Percentiles rank a stretch among this genome's conserved stretches.
Conservation (phyloP, 2,797 vertebrate genomes). For the Sylvia borin region DNA sequence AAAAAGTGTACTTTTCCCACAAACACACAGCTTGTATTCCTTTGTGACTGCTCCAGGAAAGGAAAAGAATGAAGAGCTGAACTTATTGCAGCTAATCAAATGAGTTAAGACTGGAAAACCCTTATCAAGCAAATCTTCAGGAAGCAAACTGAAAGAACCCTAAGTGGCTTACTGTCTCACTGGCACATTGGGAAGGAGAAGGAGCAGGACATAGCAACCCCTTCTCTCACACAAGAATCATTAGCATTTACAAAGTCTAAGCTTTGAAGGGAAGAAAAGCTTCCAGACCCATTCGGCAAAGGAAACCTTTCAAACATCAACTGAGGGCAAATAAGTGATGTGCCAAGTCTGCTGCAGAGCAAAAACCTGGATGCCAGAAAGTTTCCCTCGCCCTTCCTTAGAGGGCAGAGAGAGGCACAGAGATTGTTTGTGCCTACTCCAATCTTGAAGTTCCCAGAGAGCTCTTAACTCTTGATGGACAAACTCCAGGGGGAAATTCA, state of each 20-base stretch:
- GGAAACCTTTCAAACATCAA: constrained; percentile 10
- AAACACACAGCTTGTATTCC: not conserved
- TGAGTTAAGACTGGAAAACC: not conserved
- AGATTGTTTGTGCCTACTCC: not conserved
- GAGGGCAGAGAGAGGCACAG: not conserved
- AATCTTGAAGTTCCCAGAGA: not conserved
- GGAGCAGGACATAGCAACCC: not conserved
- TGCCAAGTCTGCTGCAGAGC: constrained; percentile 1
- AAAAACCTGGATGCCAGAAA: not conserved
- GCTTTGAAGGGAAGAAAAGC: not conserved
- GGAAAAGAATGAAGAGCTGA: not conserved
- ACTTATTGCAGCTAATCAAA: not conserved
- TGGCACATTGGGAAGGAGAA: not conserved
- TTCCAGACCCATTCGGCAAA: not conserved
- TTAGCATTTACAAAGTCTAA: constrained; percentile 31
- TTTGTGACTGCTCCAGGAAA: not conserved
- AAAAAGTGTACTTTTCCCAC: not conserved
- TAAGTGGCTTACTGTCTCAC: not conserved
- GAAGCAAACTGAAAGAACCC: not conserved
- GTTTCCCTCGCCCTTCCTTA: not conserved
- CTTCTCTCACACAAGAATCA: not conserved
- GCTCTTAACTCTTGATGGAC: constrained; percentile 1
- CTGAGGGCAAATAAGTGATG: not conserved
- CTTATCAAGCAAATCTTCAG: constrained; percentile 3
- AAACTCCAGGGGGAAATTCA: not conserved